Conservation (phyloP, 2,888 invertebrate species). For the Drosophila testacea region DNA sequence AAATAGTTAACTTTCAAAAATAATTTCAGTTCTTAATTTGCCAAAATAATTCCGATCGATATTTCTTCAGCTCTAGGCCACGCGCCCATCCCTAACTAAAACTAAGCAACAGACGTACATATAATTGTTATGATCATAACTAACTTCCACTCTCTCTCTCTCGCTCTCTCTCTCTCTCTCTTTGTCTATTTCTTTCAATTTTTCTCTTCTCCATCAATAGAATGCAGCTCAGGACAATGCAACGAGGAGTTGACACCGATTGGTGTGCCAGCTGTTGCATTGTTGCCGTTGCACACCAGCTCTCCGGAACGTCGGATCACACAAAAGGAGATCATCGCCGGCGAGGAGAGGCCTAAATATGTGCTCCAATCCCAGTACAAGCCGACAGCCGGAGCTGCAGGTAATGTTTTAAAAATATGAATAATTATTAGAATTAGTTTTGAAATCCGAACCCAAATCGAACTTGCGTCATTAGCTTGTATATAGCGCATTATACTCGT, state of each 20-base stretch:
- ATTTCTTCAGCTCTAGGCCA: background rate
- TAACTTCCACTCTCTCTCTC: background rate
- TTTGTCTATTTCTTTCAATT: background rate
- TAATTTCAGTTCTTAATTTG: no score
- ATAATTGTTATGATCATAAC: constrained; percentile 16
- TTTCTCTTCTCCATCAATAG: constrained; percentile 53
- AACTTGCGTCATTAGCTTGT: constrained; percentile 27
- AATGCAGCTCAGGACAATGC: constrained; percentile 83
- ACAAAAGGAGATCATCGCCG: constrained; percentile 88
- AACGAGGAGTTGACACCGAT: constrained; percentile 83
- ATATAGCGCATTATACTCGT: constrained; percentile 24
- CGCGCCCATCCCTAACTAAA: constrained; percentile 2
- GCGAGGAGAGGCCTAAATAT: constrained; percentile 88
- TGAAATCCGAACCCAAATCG: constrained; percentile 5
- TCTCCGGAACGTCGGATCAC: constrained; percentile 86
- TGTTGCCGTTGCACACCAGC: constrained; percentile 83
- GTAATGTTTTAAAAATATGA: constrained; percentile 32
- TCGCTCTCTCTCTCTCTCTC: background rate
- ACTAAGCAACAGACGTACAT: constrained; percentile 30
- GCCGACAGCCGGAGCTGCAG: constrained; percentile 67
- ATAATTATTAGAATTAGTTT: background rate
- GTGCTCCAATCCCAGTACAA: constrained; percentile 84
- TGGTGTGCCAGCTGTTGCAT: constrained; percentile 85
- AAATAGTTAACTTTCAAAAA: no score
- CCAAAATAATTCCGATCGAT: no score